Percentiles rank a stretch among this genome's conserved stretches.
Conservation (phyloP, 2,113 vertebrate genomes). For the Alectura lathami region DNA sequence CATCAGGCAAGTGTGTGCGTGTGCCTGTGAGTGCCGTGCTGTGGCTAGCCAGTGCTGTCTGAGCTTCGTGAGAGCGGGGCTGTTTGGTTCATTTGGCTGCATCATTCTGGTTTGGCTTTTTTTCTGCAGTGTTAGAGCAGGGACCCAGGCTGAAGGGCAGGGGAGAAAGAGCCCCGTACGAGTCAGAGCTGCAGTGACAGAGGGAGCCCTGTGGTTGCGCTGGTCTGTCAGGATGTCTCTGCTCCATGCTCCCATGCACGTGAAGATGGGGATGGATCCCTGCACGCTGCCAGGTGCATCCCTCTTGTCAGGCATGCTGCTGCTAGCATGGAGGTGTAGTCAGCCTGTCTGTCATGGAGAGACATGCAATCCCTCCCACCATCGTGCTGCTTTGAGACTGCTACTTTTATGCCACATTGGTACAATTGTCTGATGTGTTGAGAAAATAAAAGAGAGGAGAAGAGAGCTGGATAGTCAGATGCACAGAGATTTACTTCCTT, state of each 20-base stretch:
- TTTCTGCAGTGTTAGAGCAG: not conserved
- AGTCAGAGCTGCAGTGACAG: not conserved
- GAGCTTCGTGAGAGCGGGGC: not conserved
- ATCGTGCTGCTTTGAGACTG: not conserved
- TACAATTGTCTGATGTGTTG: not conserved
- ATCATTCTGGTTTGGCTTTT: not conserved
- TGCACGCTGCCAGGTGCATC: not conserved
- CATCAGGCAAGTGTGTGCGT: fast-evolving
- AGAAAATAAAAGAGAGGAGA: not conserved
- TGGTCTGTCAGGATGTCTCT: not conserved
- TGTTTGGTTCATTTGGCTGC: not conserved
- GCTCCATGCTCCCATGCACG: not conserved
- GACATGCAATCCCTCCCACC: not conserved
- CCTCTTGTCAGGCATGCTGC: not conserved
- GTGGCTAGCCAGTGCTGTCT: not conserved
- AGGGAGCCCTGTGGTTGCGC: not conserved
- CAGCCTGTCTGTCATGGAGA: not conserved
- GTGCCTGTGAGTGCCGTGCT: not conserved
- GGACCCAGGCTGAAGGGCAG: not conserved
- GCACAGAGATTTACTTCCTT: not conserved
- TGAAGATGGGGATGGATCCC: fast-evolving
- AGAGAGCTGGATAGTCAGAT: not conserved
- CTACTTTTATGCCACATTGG: not conserved
- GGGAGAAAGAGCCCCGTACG: not conserved
- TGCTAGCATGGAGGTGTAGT: not conserved